These are phyloP conservation scores for Vireo griseus DNA, from an alignment of 2,797 vertebrate species.

Conservation along the genomic window DNA sequence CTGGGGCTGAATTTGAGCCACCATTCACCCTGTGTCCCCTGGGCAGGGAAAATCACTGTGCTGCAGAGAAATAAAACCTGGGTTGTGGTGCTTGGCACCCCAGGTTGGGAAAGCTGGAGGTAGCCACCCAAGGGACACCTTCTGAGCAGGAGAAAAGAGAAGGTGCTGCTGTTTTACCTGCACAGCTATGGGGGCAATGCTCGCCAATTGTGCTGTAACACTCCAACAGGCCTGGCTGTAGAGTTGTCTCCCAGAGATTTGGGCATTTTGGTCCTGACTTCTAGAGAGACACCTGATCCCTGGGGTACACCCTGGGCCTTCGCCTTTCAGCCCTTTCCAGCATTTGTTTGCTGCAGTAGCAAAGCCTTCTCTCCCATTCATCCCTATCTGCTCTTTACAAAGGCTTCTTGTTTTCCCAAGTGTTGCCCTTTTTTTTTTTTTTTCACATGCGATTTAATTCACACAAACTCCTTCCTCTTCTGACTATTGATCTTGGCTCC, in stretches of 20 bases:
- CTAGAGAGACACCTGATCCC: not conserved
- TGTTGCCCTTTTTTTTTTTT: not conserved
- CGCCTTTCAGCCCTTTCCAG: not conserved
- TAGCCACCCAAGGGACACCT: not conserved
- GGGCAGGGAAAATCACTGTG: not conserved
- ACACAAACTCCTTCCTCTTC: conserved; percentile 11
- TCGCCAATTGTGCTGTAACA: not conserved
- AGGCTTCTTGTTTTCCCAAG: conserved; percentile 15
- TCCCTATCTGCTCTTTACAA: not conserved
- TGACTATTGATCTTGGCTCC: conserved; percentile 37
- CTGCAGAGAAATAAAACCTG: not conserved
- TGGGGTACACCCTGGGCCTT: not conserved
- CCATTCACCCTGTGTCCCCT: fast-evolving
- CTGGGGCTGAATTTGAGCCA: not conserved
- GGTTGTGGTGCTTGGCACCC: not conserved
- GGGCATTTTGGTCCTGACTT: not conserved
- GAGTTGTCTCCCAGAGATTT: not conserved
- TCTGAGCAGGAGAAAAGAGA: not conserved
- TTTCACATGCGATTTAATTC: not conserved
- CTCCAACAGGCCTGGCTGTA: not conserved
- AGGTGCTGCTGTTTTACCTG: not conserved
- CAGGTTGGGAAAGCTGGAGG: fast-evolving
- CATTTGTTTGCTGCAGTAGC: not conserved
- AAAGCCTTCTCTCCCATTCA: not conserved
- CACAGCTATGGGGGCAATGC: fast-evolving